Percentiles rank a stretch among this genome's conserved stretches.
phyloP scores from a whole-genome alignment of 2,797 vertebrate genomes.

The Rhynchonycteris naso region DNA sequence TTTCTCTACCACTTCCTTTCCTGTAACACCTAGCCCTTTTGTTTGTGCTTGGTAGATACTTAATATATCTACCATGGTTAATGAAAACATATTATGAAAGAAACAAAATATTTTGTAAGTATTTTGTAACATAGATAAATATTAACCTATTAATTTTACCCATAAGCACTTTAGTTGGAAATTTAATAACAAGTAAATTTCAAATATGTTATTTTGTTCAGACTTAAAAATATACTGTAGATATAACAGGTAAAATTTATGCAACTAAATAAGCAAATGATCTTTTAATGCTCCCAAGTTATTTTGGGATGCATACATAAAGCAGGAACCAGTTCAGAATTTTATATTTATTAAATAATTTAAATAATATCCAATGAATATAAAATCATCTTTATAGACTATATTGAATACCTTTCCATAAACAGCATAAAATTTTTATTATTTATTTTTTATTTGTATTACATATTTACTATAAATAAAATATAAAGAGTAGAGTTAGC shows the following conservation, averaged over 20 bases:
- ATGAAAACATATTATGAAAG: background rate
- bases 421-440: background rate
- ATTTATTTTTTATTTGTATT: background rate
- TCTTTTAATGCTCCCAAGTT: background rate
- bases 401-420: background rate
- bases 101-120: background rate
- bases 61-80: background rate
- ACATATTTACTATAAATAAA: background rate
- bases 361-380: background rate
- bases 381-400: background rate
- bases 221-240: background rate
- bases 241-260: background rate
- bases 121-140: background rate
- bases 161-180: background rate
- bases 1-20: background rate
- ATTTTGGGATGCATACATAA: background rate
- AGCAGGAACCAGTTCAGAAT: background rate
- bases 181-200: background rate
- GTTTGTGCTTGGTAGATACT: background rate
- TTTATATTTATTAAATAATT: slow-evolving; percentile 22
- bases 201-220: background rate
- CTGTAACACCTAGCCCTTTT: background rate
- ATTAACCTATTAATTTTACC: background rate
- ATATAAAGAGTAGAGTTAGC: background rate
- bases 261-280: background rate